These are phyloP conservation scores for Pseudolycoriella hygida DNA, from an alignment of 2,888 invertebrate genomes.

Conservation along the genomic window DNA sequence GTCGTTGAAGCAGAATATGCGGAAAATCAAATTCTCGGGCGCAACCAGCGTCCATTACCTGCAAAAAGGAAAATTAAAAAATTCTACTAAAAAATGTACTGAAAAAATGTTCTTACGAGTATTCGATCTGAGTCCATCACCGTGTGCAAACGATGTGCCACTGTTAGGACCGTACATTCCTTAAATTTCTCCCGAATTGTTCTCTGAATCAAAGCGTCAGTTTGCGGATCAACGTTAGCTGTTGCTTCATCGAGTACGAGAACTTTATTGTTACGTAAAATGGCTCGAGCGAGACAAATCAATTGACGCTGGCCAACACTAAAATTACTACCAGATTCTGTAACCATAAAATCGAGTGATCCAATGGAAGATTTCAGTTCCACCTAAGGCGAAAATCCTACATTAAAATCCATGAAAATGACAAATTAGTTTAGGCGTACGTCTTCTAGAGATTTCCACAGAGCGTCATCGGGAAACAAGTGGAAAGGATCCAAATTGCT, in stretches of 20 bases:
- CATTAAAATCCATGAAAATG: neutral
- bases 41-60: constrained; percentile 49
- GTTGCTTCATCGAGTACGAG: constrained; percentile 52
- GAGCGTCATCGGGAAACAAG: constrained; percentile 37
- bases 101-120: constrained; percentile 37
- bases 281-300: constrained; percentile 64
- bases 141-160: constrained; percentile 81
- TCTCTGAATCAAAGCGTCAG: constrained; percentile 67
- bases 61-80: too few species aligned
- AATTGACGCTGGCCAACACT: constrained; percentile 62
- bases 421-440: constrained; percentile 23
- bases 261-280: constrained; percentile 56
- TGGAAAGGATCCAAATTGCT: constrained; percentile 58
- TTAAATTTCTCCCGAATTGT: constrained; percentile 66
- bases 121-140: constrained; percentile 86
- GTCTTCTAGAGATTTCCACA: constrained; percentile 53
- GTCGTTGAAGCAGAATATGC: constrained; percentile 39
- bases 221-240: constrained; percentile 38
- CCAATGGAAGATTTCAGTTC: constrained; percentile 51
- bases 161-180: constrained; percentile 73
- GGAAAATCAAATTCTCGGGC: constrained; percentile 59
- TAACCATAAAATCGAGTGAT: constrained; percentile 46
- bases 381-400: constrained; percentile 18
- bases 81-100: too few species aligned
- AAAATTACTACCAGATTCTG: constrained; percentile 56